Evolutionary conservation across 2,797 vertebrate species (phyloP).

Genomic region (Cyclopterus lumpus): DNA sequence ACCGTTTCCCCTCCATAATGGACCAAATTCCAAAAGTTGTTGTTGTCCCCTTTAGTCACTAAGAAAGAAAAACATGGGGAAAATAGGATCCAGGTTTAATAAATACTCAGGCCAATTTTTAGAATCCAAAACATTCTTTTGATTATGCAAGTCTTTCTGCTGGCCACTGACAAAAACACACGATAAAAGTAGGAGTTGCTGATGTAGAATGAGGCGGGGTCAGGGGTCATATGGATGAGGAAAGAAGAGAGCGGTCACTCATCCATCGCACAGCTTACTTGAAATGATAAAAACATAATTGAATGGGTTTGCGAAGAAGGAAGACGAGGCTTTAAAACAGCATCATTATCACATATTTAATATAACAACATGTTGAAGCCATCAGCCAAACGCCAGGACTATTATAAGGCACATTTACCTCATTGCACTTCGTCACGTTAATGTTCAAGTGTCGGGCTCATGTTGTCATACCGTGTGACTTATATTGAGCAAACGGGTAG

Average conservation of each 20-base stretch:
- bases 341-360: not conserved
- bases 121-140: not conserved
- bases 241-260: not conserved
- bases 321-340: not conserved
- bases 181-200: not conserved
- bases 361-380: not conserved
- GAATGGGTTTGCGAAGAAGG: not conserved
- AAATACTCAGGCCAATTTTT: not conserved
- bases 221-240: not conserved
- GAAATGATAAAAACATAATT: not conserved
- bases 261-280: not conserved
- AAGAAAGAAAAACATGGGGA: not conserved
- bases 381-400: not conserved
- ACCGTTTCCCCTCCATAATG: not conserved
- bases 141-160: not conserved
- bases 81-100: not conserved
- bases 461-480: not conserved
- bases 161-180: not conserved
- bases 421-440: too few relatives aligned
- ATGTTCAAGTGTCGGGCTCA: not conserved
- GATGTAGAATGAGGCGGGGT: not conserved
- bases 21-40: not conserved
- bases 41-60: not conserved
- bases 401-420: not conserved
- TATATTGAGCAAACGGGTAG: not conserved